Evolutionary conservation across 2,888 invertebrate genomes (phyloP).

Genomic region (Cerceris rybyensis): DNA sequence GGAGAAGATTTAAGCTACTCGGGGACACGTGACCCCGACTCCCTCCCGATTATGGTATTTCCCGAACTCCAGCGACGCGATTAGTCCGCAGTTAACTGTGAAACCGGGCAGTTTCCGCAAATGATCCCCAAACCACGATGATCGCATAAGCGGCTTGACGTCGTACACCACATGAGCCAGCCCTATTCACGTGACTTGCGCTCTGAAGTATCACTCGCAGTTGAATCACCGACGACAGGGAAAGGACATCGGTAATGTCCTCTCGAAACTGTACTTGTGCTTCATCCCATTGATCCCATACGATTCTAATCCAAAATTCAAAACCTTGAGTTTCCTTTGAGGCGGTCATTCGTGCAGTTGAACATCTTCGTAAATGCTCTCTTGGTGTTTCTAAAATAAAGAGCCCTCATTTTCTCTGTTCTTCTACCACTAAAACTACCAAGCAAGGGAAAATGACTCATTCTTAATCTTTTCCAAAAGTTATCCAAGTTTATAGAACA

Average conservation of each 20-base stretch:
- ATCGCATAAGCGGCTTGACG: conserved; percentile 71
- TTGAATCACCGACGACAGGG: neutral
- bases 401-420: no score
- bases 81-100: conserved; percentile 23
- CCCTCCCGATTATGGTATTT: neutral
- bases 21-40: no score
- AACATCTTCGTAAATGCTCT: conserved; percentile 1
- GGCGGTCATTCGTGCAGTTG: conserved; percentile 28
- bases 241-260: conserved; percentile 46
- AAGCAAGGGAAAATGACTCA: no score
- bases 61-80: conserved; percentile 9
- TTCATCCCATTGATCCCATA: neutral
- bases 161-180: conserved; percentile 31
- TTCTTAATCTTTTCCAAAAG: no score
- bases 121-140: conserved; percentile 26
- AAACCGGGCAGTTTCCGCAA: conserved; percentile 5
- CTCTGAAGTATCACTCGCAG: conserved; percentile 9
- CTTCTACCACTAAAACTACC: no score
- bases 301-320: conserved; percentile 74
- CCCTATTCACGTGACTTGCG: conserved; percentile 43
- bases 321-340: conserved; percentile 73
- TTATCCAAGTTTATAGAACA: no score
- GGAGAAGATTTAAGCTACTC: no score
- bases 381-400: no score
- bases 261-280: conserved; percentile 9